A percentile compares a stretch with the other conserved stretches of the same genome.
phyloP scores from a whole-genome alignment of 1,140 invertebrate genomes.

The Drosophila elegans region DNA sequence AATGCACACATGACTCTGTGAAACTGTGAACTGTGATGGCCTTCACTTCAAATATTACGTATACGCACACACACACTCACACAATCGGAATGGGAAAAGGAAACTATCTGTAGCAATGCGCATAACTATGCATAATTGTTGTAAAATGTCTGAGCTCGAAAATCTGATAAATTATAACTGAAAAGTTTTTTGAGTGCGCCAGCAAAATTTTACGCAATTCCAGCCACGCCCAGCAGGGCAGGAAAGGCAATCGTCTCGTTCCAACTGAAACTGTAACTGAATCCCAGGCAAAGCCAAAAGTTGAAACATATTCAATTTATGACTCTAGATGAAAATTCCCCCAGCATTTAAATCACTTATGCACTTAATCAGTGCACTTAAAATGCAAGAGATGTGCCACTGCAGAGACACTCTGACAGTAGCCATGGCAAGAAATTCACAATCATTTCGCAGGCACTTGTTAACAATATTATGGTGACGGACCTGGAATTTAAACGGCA shows the following conservation, averaged over 20 bases:
- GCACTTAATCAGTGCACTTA: slow-evolving; percentile 68
- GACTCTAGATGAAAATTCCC: slow-evolving; percentile 57
- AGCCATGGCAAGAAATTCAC: slow-evolving; percentile 35
- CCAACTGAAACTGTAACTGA: slow-evolving; percentile 24
- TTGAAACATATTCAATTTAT: slow-evolving; percentile 74
- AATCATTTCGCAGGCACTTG: slow-evolving; percentile 33
- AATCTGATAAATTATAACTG: slow-evolving; percentile 76
- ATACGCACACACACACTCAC: slow-evolving; percentile 24
- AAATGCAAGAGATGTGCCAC: slow-evolving; percentile 58
- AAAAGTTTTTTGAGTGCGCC: slow-evolving; percentile 57
- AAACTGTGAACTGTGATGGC: slow-evolving; percentile 32
- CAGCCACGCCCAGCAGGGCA: slow-evolving; percentile 33
- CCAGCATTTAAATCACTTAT: slow-evolving; percentile 69
- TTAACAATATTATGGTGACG: slow-evolving; percentile 1
- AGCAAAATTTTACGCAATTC: slow-evolving; percentile 59
- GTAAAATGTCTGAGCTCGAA: slow-evolving; percentile 59
- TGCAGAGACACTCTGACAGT: slow-evolving; percentile 37
- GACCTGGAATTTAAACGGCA: not conserved
- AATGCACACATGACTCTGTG: slow-evolving; percentile 24
- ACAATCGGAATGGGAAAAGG: slow-evolving; percentile 28
- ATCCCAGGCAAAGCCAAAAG: slow-evolving; percentile 55
- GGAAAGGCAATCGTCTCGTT: slow-evolving; percentile 2
- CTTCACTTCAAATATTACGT: slow-evolving; percentile 38
- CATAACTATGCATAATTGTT: slow-evolving; percentile 71
- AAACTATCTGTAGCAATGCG: slow-evolving; percentile 59